phyloP scores from a whole-genome alignment of 1,140 invertebrate species.

The Ceratitis capitata region DNA sequence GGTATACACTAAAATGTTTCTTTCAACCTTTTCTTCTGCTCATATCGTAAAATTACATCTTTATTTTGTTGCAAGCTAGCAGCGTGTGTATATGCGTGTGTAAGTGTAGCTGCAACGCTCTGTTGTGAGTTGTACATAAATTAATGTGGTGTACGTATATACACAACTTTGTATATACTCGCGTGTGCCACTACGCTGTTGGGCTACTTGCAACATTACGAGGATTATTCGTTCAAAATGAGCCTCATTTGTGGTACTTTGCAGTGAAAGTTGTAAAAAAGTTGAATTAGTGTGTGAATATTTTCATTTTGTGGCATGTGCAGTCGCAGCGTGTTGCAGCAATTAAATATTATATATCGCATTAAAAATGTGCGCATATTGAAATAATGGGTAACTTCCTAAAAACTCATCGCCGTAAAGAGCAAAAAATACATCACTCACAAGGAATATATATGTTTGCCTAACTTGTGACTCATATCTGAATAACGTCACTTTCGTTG shows the following conservation, averaged over 20 bases:
- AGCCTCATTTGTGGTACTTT: conserved; percentile 11
- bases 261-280: conserved; percentile 13
- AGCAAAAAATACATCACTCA: too few species aligned
- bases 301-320: neutral
- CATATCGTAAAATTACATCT: conserved; percentile 33
- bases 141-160: neutral
- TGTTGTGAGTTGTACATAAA: neutral
- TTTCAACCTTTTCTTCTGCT: neutral
- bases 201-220: neutral
- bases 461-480: too few species aligned
- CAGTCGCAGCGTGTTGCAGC: neutral
- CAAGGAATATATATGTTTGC: too few species aligned
- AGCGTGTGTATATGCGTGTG: too few species aligned
- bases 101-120: neutral
- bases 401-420: too few species aligned
- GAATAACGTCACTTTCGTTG: too few species aligned
- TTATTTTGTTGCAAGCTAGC: conserved; percentile 19
- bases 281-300: conserved; percentile 16
- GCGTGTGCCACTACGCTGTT: neutral
- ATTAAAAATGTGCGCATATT: neutral
- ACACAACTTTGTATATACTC: neutral
- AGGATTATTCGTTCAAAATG: neutral
- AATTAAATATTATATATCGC: neutral
- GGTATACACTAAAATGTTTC: neutral
- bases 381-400: too few species aligned